Evolutionary conservation across 2,888 invertebrate species (phyloP).

Genomic region (Hydroisotoma schaefferi): DNA sequence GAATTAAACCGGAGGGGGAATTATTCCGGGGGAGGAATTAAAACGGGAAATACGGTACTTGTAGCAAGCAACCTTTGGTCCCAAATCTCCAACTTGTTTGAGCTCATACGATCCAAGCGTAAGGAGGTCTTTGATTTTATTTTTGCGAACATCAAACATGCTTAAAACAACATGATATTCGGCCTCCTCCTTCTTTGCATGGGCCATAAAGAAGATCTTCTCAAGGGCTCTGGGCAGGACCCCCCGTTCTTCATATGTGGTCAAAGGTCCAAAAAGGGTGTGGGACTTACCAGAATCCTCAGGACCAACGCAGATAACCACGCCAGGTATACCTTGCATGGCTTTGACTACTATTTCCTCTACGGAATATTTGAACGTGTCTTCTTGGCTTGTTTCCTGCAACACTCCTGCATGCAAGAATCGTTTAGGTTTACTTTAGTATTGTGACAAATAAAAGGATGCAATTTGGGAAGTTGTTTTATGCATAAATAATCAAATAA

Average conservation of each 20-base stretch:
- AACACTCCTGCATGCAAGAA: not conserved
- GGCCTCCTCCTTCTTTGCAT: conserved; percentile 16
- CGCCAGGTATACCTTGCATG: conserved; percentile 37
- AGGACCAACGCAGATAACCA: conserved; percentile 39
- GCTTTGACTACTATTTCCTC: conserved; percentile 40
- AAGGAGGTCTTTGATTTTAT: conserved; percentile 41
- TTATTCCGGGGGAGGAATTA: no score
- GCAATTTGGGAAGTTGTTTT: no score
- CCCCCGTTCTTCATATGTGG: conserved; percentile 41
- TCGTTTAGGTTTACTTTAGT: not conserved
- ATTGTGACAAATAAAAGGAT: no score
- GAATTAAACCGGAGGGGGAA: no score
- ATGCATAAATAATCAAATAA: no score
- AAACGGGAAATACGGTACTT: no score
- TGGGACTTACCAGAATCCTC: conserved; percentile 44
- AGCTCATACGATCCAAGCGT: conserved; percentile 39
- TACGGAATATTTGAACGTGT: conserved; percentile 25
- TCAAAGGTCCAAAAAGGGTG: conserved; percentile 39
- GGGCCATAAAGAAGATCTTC: conserved; percentile 34
- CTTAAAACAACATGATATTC: conserved; percentile 35
- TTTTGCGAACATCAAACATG: conserved; percentile 39
- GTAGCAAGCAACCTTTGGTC: conserved; percentile 25
- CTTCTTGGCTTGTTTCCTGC: conserved; percentile 34
- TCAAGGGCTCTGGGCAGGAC: conserved; percentile 40
- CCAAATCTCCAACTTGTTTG: conserved; percentile 32